phyloP scores from a whole-genome alignment of 2,113 vertebrate species.

The Atrichornis clamosus region DNA sequence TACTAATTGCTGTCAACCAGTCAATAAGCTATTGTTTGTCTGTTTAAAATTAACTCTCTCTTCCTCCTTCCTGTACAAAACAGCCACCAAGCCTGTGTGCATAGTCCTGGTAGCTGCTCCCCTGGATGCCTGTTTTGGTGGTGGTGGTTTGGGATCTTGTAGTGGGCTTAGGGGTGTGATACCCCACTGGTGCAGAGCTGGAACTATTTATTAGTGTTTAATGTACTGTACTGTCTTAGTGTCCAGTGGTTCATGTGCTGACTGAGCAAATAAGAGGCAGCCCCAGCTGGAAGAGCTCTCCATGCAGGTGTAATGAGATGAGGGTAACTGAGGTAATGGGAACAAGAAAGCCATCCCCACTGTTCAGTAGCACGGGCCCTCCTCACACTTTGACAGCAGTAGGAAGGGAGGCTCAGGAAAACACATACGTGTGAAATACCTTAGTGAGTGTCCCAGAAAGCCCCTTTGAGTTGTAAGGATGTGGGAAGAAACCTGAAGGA shows the following conservation, averaged over 20 bases:
- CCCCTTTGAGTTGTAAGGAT: background rate
- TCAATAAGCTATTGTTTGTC: conserved; percentile 48
- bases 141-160: background rate
- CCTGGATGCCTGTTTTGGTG: accelerated
- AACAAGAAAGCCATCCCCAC: background rate
- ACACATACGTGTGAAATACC: background rate
- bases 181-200: background rate
- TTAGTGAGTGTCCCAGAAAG: background rate
- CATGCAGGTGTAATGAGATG: background rate
- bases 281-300: background rate
- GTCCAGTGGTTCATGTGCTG: background rate
- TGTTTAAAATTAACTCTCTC: conserved; percentile 59
- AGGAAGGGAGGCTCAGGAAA: background rate
- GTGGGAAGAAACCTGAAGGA: background rate
- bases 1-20: conserved; percentile 40
- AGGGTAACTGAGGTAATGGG: background rate
- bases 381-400: background rate
- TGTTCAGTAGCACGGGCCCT: background rate
- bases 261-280: background rate
- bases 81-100: background rate
- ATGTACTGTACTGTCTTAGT: background rate
- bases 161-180: background rate
- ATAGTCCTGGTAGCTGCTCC: background rate
- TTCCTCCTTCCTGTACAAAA: background rate
- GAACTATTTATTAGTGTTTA: background rate